phyloP scores from a whole-genome alignment of 1,140 invertebrate genomes.

The Drosophila baimaii region DNA sequence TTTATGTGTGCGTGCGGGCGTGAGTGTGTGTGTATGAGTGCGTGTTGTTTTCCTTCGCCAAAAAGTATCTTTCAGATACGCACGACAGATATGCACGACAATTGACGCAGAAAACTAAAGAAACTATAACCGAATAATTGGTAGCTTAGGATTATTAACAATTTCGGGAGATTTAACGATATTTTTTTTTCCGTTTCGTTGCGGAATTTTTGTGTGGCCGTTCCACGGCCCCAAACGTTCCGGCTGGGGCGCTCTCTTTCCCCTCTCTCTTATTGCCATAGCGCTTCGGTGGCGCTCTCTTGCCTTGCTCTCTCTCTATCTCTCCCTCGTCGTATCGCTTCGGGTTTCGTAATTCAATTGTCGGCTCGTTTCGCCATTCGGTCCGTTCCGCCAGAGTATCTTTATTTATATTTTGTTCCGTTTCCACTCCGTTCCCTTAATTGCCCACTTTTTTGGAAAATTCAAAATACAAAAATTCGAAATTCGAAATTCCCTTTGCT shows the following conservation, averaged over 20 bases:
- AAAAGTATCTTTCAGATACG: slow-evolving; percentile 27
- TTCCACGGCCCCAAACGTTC: slow-evolving; percentile 62
- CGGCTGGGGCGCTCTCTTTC: slow-evolving; percentile 36
- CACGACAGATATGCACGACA: slow-evolving; percentile 31
- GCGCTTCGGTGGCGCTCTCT: slow-evolving; percentile 12
- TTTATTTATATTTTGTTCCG: slow-evolving; percentile 81
- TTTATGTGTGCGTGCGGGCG: slow-evolving; percentile 41
- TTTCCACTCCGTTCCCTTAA: slow-evolving; percentile 60
- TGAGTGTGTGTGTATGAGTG: slow-evolving; percentile 38
- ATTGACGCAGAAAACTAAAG: slow-evolving; percentile 2
- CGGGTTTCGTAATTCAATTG: slow-evolving; percentile 79
- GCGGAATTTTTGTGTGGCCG: slow-evolving; percentile 76
- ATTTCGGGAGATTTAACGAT: slow-evolving; percentile 17
- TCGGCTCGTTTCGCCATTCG: slow-evolving; percentile 48
- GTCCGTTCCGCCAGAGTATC: slow-evolving; percentile 59
- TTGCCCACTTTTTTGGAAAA: slow-evolving; percentile 47
- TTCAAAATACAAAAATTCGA: slow-evolving; percentile 34
- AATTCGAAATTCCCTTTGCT: slow-evolving; percentile 21
- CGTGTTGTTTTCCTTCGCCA: slow-evolving; percentile 46
- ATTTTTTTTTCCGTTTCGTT: slow-evolving; percentile 61
- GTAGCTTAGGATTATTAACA: slow-evolving; percentile 37
- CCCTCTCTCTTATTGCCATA: slow-evolving; percentile 9
- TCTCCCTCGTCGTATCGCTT: slow-evolving; percentile 48
- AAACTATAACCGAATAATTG: slow-evolving; percentile 15
- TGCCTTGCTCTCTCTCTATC: slow-evolving; percentile 2